These are phyloP conservation scores for Brenthis daphne DNA, from an alignment of 2,888 invertebrate genomes.

Conservation along the genomic window DNA sequence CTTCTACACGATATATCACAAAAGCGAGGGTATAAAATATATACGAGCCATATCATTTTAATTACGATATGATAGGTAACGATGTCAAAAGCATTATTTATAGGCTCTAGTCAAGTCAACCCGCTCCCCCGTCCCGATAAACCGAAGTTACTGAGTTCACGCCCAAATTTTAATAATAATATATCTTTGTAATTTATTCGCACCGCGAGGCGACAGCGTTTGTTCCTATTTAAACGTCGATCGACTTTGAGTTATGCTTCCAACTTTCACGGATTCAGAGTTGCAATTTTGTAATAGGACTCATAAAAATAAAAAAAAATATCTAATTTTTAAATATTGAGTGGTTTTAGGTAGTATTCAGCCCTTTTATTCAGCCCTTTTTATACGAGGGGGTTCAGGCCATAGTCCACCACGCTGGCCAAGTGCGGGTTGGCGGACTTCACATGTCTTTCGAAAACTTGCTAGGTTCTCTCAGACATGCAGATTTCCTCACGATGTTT, in stretches of 20 bases:
- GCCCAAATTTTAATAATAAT: conserved; percentile 80
- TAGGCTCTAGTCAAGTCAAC: conserved; percentile 37
- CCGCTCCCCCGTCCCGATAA: conserved; percentile 35
- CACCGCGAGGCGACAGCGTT: conserved; percentile 60
- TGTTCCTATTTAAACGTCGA: conserved; percentile 53
- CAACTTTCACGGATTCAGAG: conserved; percentile 30
- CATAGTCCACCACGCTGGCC: too few species aligned
- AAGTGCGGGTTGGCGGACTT: too few species aligned
- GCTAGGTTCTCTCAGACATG: too few species aligned
- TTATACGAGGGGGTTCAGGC: too few species aligned
- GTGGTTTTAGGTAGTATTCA: not conserved
- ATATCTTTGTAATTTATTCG: conserved; percentile 81
- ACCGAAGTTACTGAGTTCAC: conserved; percentile 69
- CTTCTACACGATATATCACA: too few species aligned
- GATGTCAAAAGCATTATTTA: conserved; percentile 37
- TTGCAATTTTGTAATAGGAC: not conserved
- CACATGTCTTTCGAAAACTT: too few species aligned
- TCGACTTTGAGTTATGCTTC: conserved; percentile 46
- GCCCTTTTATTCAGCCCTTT: too few species aligned
- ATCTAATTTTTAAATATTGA: not conserved
- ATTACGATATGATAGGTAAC: conserved; percentile 31
- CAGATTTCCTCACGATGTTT: too few species aligned
- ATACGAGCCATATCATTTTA: conserved; percentile 3
- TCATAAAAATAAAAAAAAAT: too few species aligned
- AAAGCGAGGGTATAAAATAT: not conserved